Evolutionary conservation across 2,888 invertebrate species (phyloP).

Genomic region (Macrophya annulata): DNA sequence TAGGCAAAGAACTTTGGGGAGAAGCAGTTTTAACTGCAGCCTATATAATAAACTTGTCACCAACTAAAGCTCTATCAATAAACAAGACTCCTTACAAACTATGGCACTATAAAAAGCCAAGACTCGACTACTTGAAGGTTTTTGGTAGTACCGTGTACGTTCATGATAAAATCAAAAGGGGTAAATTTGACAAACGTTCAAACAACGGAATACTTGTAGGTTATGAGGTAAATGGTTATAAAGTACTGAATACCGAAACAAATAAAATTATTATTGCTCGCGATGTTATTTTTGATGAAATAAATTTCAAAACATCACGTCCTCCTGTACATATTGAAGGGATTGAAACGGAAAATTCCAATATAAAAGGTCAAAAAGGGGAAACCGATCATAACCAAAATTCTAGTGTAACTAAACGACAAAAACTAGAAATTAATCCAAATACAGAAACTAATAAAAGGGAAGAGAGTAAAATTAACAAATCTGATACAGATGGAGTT

Average conservation of each 20-base stretch:
- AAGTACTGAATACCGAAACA: slow-evolving; percentile 44
- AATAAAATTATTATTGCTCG: slow-evolving; percentile 51
- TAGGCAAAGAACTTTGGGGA: slow-evolving; percentile 51
- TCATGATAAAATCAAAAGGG: slow-evolving; percentile 44
- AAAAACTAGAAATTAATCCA: too few relatives aligned
- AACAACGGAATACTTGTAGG: slow-evolving; percentile 57
- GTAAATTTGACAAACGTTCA: slow-evolving; percentile 59
- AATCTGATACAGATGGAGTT: too few relatives aligned
- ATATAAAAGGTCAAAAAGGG: too few relatives aligned
- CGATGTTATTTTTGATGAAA: slow-evolving; percentile 56
- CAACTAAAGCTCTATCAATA: slow-evolving; percentile 39
- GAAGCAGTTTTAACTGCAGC: slow-evolving; percentile 55
- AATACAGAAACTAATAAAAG: too few relatives aligned
- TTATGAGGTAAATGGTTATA: slow-evolving; percentile 59
- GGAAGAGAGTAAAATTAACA: too few relatives aligned
- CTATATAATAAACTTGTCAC: too few relatives aligned
- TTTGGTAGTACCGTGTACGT: slow-evolving; percentile 58
- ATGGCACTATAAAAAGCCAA: slow-evolving; percentile 53
- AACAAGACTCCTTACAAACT: slow-evolving; percentile 51
- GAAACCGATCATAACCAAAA: too few relatives aligned
- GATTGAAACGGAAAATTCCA: too few relatives aligned
- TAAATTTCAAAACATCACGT: slow-evolving; percentile 47
- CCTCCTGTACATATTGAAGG: too few relatives aligned
- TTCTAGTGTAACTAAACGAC: too few relatives aligned
- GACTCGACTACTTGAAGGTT: slow-evolving; percentile 54